A percentile compares a stretch with the other conserved stretches of the same genome.
Evolutionary conservation across 2,113 vertebrate species (phyloP).

Genomic region (Manacus vitellinus): DNA sequence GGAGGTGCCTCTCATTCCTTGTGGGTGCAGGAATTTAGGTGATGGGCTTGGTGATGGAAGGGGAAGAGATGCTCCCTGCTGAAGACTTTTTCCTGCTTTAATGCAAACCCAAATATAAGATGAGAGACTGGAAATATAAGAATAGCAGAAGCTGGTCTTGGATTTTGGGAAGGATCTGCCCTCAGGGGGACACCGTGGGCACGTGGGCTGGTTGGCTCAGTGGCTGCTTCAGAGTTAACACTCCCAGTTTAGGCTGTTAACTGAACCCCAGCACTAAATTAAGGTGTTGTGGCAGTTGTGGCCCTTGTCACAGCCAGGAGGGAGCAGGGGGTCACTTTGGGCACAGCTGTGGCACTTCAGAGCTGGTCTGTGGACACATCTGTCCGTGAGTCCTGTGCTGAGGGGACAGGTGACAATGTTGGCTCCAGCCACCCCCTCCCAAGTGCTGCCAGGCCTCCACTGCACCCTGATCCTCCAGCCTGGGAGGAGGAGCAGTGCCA

Average conservation of each 20-base stretch:
- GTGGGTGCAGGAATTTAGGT: fast-evolving
- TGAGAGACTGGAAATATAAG: not conserved
- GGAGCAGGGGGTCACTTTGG: no score
- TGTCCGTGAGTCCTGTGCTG: not conserved
- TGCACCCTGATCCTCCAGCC: not conserved
- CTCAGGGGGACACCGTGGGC: not conserved
- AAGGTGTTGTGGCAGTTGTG: not conserved
- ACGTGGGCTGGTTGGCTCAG: not conserved
- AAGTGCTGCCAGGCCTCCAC: not conserved
- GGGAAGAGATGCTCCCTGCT: not conserved
- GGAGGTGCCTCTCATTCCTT: not conserved
- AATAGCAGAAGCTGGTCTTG: not conserved
- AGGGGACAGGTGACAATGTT: fast-evolving
- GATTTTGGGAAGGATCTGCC: not conserved
- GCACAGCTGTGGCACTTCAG: not conserved
- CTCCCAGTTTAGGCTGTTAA: not conserved
- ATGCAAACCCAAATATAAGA: not conserved
- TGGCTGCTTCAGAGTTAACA: not conserved
- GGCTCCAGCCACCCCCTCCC: not conserved
- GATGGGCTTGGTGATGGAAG: not conserved
- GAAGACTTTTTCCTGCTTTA: not conserved
- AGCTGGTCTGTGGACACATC: not conserved
- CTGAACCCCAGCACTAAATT: not conserved
- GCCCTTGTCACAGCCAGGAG: not conserved
- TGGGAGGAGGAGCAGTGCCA: not conserved